Conservation (phyloP, 1,140 invertebrate genomes). For the Aethina tumida region DNA sequence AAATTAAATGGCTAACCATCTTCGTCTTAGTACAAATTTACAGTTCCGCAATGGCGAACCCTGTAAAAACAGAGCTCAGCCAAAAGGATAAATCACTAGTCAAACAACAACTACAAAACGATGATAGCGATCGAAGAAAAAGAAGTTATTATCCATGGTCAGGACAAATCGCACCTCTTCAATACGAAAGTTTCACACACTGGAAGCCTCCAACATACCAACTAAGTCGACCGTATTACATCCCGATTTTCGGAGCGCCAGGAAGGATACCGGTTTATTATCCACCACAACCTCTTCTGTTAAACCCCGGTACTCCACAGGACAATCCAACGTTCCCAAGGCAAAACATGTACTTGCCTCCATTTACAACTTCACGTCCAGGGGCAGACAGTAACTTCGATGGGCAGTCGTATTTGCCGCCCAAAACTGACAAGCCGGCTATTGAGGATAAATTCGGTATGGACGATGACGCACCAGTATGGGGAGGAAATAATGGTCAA, state of each 20-base stretch:
- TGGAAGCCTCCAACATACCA: slow-evolving; percentile 24
- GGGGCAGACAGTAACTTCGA: no score
- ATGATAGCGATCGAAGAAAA: no score
- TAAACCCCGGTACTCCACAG: slow-evolving; percentile 20
- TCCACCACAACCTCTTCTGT: slow-evolving; percentile 25
- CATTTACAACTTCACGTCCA: no score
- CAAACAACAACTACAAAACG: no score
- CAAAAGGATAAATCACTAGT: no score
- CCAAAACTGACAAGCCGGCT: slow-evolving; percentile 8
- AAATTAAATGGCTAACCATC: no score
- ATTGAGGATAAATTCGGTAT: slow-evolving; percentile 13
- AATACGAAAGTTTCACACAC: no score
- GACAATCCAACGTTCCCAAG: slow-evolving; percentile 24
- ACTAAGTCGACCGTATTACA: slow-evolving; percentile 27
- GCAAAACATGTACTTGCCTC: slow-evolving; percentile 16
- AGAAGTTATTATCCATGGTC: no score
- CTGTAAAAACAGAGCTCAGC: no score
- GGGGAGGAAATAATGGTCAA: slow-evolving; percentile 17
- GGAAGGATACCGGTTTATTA: slow-evolving; percentile 29
- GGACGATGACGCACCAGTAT: slow-evolving; percentile 23
- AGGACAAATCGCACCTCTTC: no score
- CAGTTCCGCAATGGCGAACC: no score
- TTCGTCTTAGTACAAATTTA: no score
- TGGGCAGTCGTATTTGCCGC: slow-evolving; percentile 18
- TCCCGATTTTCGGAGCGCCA: slow-evolving; percentile 27